Evolutionary conservation across 2,113 vertebrate species (phyloP), one percentile per base, ranked within the genome.

Genomic region (Sclerurus mexicanus): DNA sequence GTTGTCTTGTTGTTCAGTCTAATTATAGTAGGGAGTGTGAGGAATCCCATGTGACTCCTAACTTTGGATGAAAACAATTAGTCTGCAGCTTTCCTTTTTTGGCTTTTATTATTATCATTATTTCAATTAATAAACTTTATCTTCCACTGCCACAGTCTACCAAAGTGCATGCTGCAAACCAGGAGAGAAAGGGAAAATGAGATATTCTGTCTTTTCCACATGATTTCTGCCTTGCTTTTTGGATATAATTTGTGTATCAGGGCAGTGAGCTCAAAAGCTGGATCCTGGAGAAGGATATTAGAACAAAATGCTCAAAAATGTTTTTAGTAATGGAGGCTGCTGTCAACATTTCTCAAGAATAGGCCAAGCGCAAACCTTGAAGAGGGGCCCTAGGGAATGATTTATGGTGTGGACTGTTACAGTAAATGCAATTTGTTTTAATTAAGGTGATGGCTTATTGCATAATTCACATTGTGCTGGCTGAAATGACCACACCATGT

Each of bases 391-490:
- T 79, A 89, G 97, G 97, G 97, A 96, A 93, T 96, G 88, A 97
- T 98, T 98, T 96, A 96, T 96, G 87, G 55, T 85, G 60, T 0
- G 30, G 92, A 95, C 95, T 95, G 96, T 97, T 97, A 96, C 93
- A 94, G 96, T 96, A 97, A 97, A 97, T 3, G 95, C 92, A 94
- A 97, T 98, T 98, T 98, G 93, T 98, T 98, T 98, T 98, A 98
- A 98, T 98, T 98, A 98, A 97, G 95, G 93, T 63, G 59, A 98
- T 97, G 90, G 94, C 67, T 97, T 98, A 96, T 98, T 97, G 97
- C 97, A 98, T 97, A 98, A 98, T 97, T 97, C 97, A 98, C 96
- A 67, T 87, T 92, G 96, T 44, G 19, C 86, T 67, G 39, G 95
- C 82, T 96, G 80, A 96, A 98, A 98, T 97, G 97, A 97, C 97